These are phyloP conservation scores for Pantherophis guttatus DNA, from an alignment of 2,113 vertebrate species.

Conservation along the genomic window DNA sequence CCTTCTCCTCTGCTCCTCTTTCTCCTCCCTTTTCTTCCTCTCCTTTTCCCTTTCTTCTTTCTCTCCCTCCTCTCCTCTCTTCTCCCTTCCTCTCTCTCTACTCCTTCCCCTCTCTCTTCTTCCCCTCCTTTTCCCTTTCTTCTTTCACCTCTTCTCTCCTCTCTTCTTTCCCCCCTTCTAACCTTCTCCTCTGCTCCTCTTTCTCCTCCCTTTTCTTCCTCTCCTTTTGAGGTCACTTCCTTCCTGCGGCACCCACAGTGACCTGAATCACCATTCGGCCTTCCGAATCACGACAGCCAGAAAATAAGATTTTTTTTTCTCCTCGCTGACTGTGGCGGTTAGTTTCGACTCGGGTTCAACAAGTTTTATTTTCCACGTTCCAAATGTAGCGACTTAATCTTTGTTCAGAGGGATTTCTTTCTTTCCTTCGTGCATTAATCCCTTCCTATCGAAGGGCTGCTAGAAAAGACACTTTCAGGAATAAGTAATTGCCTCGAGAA, in stretches of 20 bases:
- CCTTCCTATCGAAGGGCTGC: slow-evolving; percentile 61
- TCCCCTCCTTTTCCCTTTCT: no score
- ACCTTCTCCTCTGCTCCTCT: no score
- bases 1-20: no score
- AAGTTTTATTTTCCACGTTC: slow-evolving; percentile 65
- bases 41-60: no score
- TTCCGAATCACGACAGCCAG: slow-evolving; percentile 65
- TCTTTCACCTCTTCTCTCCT: no score
- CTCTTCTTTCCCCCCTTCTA: no score
- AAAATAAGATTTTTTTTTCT: slow-evolving; percentile 70
- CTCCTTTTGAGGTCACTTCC: neutral
- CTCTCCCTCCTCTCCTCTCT: no score
- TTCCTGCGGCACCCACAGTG: slow-evolving; percentile 55
- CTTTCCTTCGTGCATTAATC: slow-evolving; percentile 63
- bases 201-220: no score
- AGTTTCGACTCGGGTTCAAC: slow-evolving; percentile 69
- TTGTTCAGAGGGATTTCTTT: slow-evolving; percentile 65
- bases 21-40: no score
- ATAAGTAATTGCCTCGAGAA: slow-evolving; percentile 56
- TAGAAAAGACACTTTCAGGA: slow-evolving; percentile 60
- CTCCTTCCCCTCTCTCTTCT: no score
- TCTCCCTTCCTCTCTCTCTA: no score
- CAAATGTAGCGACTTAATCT: slow-evolving; percentile 56
- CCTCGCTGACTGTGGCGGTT: slow-evolving; percentile 67
- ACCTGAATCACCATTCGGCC: slow-evolving; percentile 43